These are phyloP conservation scores for Cheilosia vernalis DNA, from an alignment of 2,888 invertebrate species.

Conservation along the genomic window DNA sequence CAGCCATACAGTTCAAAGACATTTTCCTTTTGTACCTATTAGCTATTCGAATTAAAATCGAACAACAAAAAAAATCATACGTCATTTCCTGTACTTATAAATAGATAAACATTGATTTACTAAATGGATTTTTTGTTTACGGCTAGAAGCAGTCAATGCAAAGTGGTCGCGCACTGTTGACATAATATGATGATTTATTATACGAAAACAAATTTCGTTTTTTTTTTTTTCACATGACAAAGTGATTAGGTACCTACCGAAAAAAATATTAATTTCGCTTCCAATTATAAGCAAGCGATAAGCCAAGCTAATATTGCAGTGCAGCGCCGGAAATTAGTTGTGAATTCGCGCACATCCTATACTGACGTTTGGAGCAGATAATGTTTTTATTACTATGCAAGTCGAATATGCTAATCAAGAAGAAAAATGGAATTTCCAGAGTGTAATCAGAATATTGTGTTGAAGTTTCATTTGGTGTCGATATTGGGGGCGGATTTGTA, in stretches of 20 bases:
- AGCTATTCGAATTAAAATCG: slow-evolving; percentile 17
- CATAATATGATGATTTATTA: slow-evolving; percentile 48
- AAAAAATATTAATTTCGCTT: slow-evolving; percentile 3
- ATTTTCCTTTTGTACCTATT: slow-evolving; percentile 5
- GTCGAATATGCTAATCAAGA: neutral
- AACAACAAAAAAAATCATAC: slow-evolving; percentile 47
- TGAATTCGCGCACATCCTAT: slow-evolving; percentile 32
- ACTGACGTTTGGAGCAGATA: slow-evolving; percentile 4
- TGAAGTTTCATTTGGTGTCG: too few species aligned
- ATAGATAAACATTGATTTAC: slow-evolving; percentile 70
- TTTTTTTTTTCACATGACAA: neutral
- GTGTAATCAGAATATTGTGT: neutral
- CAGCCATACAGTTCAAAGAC: slow-evolving; percentile 53
- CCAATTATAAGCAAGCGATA: slow-evolving; percentile 44
- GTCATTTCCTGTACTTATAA: slow-evolving; percentile 68
- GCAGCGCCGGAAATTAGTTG: slow-evolving; percentile 20
- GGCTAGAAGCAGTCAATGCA: slow-evolving; percentile 17
- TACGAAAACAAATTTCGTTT: slow-evolving; percentile 3
- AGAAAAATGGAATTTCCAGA: neutral
- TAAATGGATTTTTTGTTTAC: slow-evolving; percentile 63
- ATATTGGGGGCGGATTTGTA: too few species aligned
- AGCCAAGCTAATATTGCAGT: slow-evolving; percentile 13
- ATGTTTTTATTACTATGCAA: neutral
- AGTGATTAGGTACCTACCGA: neutral
- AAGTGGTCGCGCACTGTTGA: slow-evolving; percentile 53